These are phyloP conservation scores for Dryobota labecula DNA, from an alignment of 2,888 invertebrate genomes.

Conservation along the genomic window DNA sequence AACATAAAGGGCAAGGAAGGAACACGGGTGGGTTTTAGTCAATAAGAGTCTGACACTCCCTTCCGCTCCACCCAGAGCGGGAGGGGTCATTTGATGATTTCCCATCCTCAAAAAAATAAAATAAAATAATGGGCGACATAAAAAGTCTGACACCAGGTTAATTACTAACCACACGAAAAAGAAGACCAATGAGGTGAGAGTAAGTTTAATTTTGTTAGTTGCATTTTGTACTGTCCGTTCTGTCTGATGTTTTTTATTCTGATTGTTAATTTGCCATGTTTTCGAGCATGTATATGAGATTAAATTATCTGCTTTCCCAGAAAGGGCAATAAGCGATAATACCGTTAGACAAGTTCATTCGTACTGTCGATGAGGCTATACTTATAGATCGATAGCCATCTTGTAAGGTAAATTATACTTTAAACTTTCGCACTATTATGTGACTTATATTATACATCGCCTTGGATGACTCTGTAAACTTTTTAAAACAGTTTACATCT, in stretches of 20 bases:
- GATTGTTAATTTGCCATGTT: background rate
- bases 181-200: too few species aligned
- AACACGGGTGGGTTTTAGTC: too few species aligned
- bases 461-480: too few species aligned
- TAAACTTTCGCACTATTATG: conserved; percentile 9
- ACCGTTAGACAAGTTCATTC: conserved; percentile 13
- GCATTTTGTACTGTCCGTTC: background rate
- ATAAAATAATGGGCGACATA: too few species aligned
- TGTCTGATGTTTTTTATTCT: background rate
- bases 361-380: background rate
- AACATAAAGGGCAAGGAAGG: too few species aligned
- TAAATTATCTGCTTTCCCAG: background rate
- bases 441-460: too few species aligned
- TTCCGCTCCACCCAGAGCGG: too few species aligned
- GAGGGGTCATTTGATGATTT: too few species aligned
- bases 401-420: background rate
- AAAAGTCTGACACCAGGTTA: too few species aligned
- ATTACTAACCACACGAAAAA: too few species aligned
- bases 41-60: too few species aligned
- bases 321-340: conserved; percentile 1
- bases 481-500: background rate
- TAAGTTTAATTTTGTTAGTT: background rate
- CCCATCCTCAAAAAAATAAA: too few species aligned
- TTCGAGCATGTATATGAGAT: background rate
- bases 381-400: background rate